Conservation (phyloP, 2,888 invertebrate species). For the Amblyteles armatorius region DNA sequence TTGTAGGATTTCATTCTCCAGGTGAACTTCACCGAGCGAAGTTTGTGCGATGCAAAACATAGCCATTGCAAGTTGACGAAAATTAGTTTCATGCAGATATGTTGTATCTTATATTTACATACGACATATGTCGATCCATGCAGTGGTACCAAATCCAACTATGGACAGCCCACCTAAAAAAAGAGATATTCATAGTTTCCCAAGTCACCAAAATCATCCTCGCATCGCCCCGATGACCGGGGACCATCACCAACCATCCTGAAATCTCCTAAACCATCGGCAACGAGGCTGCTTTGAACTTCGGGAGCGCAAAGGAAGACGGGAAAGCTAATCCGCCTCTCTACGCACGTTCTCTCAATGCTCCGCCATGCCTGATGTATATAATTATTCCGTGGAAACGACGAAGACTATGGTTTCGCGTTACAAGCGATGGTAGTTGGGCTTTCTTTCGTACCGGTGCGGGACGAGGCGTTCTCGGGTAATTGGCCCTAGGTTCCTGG, state of each 20-base stretch:
- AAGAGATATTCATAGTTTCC: constrained; percentile 31
- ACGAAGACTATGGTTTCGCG: constrained; percentile 63
- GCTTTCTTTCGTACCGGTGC: constrained; percentile 56
- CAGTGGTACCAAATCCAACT: too few species aligned
- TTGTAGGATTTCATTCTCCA: too few species aligned
- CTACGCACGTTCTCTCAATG: constrained; percentile 34
- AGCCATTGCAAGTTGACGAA: too few species aligned
- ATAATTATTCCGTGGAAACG: constrained; percentile 64
- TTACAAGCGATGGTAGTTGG: constrained; percentile 58
- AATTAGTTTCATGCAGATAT: too few species aligned
- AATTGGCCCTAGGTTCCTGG: constrained; percentile 58
- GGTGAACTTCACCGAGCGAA: too few species aligned
- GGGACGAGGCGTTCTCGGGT: constrained; percentile 34
- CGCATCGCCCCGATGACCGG: constrained; percentile 19
- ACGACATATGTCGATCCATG: too few species aligned
- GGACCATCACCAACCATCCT: not conserved
- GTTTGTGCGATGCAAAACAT: too few species aligned
- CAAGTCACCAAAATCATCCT: constrained; percentile 42
- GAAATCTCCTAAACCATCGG: not conserved
- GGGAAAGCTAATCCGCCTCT: constrained; percentile 7
- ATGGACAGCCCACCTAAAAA: not conserved
- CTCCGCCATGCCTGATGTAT: constrained; percentile 48
- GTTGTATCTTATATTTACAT: too few species aligned
- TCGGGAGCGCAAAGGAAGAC: not conserved
- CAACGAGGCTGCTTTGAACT: not conserved